Evolutionary conservation across 2,113 vertebrate species (phyloP), one percentile per base, ranked within the genome.

Genomic region (Petroica traversi): DNA sequence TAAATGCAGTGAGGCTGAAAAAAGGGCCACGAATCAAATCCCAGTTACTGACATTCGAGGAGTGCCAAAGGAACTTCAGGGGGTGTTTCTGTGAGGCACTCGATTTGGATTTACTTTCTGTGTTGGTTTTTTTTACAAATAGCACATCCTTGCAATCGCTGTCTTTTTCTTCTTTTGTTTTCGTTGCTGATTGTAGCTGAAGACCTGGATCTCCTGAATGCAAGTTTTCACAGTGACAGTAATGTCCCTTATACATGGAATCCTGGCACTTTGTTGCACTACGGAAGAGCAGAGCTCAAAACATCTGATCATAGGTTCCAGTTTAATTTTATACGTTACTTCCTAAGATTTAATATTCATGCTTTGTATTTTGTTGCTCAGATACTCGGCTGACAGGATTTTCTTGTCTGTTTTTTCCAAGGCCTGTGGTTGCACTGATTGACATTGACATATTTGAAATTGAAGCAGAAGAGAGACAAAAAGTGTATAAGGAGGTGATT

Each of bases 371-470:
- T 74, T 59, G 24, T 61, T 75, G 61, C 31, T 85, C 36, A 26
- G 29, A 45, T 76, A 24, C 14, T 76, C 34, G 76, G 52, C 78
- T 95, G 73, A 93, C n/a, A 40, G 52, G 3, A 34, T 87, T 75
- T 89, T 87, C 34, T 49, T 3, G 0, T 36, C 11, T 46, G 2
- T 88, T 58, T 84, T 67, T 75, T 59, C 88, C 24, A 93, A 99
- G 99, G 97, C 99, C 99, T 20, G 99, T 99, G 63, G 98, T 99
- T 91, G 98, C 99, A n/a, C 48, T 99, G 62, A 98, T 99, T 20
- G 99, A 99, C 71, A 98, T 99, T 29, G 99, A 99, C 94, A 98
- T 99, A 82, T 98, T 99, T 97, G 99, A 99, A 97, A 99, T 99
- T 28, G 99, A 99, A 96, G 98, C 99, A 3, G 99, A 99, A 84